These are phyloP conservation scores for Rhineura floridana DNA, from an alignment of 2,113 vertebrate genomes.

Conservation along the genomic window DNA sequence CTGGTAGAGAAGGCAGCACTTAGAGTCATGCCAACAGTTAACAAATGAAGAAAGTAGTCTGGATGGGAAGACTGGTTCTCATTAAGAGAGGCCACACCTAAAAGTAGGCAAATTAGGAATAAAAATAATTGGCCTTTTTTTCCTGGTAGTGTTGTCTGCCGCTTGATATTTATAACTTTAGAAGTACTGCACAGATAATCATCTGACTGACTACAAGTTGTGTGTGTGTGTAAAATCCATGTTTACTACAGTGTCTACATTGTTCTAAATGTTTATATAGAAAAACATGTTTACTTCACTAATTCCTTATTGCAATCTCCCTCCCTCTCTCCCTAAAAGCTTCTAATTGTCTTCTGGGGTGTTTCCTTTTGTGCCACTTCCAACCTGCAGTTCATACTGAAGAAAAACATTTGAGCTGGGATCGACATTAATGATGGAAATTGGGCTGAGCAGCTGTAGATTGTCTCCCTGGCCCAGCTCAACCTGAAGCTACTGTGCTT, in stretches of 20 bases:
- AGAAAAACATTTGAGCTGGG: not conserved
- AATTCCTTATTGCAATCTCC: not conserved
- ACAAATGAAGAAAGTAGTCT: not conserved
- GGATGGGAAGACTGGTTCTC: not conserved
- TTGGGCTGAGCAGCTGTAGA: not conserved
- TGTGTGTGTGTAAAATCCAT: not conserved
- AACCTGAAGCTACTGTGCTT: not conserved
- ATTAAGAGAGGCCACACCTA: not conserved
- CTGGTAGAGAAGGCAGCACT: not conserved
- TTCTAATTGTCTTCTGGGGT: not conserved
- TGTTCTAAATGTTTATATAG: not conserved
- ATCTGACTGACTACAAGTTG: not conserved
- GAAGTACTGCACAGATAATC: not conserved
- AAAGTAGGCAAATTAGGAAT: not conserved
- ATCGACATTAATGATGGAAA: not conserved
- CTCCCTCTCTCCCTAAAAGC: not conserved
- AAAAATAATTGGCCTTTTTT: not conserved
- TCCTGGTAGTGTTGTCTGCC: not conserved
- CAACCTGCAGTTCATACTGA: not conserved
- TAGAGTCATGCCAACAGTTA: not conserved
- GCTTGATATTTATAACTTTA: not conserved
- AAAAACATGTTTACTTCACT: not conserved
- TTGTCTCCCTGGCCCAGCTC: not conserved
- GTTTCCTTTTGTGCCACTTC: not conserved
- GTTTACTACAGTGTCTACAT: not conserved